Conservation (phyloP, 1,140 invertebrate species). For the Muscidifurax raptorellus region DNA sequence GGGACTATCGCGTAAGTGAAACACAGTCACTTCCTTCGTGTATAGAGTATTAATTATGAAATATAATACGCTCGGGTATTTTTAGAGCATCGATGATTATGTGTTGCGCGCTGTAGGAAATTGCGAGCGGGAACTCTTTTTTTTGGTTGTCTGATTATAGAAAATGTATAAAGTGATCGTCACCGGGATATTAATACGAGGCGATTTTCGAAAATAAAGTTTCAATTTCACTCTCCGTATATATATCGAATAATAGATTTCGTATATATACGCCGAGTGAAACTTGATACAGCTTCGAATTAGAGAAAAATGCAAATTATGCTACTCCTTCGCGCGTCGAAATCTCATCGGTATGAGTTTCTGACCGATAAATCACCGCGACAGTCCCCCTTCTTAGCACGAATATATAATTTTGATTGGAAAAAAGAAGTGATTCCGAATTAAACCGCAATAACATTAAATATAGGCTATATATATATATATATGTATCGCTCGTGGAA, state of each 20-base stretch:
- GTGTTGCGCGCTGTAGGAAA: neutral
- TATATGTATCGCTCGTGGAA: neutral
- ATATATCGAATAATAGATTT: neutral
- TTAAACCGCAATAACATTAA: constrained; percentile 45
- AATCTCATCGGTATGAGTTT: neutral
- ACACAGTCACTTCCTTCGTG: constrained; percentile 39
- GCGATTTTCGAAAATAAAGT: neutral
- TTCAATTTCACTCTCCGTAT: neutral
- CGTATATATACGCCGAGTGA: neutral
- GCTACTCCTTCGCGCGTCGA: neutral
- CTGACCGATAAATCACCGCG: constrained; percentile 57
- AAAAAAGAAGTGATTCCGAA: constrained; percentile 28
- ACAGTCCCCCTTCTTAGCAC: neutral
- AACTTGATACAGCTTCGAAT: constrained; percentile 16
- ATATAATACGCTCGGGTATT: neutral
- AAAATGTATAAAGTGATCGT: neutral
- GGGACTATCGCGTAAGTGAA: constrained; percentile 11
- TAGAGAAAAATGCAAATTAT: constrained; percentile 1
- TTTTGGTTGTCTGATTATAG: neutral
- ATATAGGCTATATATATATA: constrained; percentile 30
- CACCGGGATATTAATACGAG: too few species aligned
- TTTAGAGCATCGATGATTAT: neutral
- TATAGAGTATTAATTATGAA: constrained; percentile 35
- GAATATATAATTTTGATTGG: constrained; percentile 23
- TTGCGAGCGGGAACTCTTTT: neutral